Percentiles rank a stretch among this genome's conserved stretches.
Conservation (phyloP, 2,113 vertebrate genomes). For the Aramus guarauna region DNA sequence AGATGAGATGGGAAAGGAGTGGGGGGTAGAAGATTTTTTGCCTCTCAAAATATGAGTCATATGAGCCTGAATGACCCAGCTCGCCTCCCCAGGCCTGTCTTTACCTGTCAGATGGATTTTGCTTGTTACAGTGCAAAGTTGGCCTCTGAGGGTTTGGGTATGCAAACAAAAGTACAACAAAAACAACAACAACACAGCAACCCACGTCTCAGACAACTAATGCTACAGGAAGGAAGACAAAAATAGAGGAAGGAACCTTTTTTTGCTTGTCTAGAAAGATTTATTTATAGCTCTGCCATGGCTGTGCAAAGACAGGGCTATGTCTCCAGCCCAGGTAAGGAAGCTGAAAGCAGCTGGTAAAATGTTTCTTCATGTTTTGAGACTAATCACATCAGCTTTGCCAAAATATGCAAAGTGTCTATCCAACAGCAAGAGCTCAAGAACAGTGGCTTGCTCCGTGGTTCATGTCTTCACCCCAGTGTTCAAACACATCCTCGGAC, state of each 20-base stretch:
- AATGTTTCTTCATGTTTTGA: background rate
- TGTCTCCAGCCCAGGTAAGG: background rate
- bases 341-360: background rate
- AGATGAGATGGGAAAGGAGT: background rate
- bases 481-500: background rate
- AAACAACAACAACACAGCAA: background rate
- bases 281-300: background rate
- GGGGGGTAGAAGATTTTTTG: background rate
- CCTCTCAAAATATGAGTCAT: background rate
- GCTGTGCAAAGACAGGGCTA: background rate
- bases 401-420: background rate
- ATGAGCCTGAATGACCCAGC: background rate
- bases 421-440: background rate
- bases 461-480: fast-evolving
- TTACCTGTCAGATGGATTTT: slow-evolving; percentile 52
- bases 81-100: background rate
- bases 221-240: background rate
- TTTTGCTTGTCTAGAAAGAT: background rate
- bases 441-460: background rate
- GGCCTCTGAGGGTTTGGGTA: slow-evolving; percentile 25
- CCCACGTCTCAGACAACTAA: background rate
- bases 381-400: background rate
- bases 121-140: background rate
- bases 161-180: background rate
- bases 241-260: background rate